Evolutionary conservation across 1,140 invertebrate genomes (phyloP), one percentile per base, ranked within the genome.

Genomic region (Rhagoletis pomonella): DNA sequence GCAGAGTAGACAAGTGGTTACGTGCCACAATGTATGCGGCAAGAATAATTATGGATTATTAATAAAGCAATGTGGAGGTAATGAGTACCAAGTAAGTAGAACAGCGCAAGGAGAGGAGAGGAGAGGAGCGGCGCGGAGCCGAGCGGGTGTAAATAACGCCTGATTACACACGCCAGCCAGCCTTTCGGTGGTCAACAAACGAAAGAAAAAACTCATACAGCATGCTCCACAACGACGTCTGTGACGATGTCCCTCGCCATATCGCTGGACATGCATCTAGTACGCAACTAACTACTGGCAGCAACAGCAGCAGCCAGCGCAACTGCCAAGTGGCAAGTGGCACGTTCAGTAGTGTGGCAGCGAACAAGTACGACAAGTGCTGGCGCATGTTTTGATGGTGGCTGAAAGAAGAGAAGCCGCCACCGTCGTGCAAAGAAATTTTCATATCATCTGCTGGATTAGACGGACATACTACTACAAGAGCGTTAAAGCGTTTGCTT

Each of bases 21-120:
- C 73, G 73, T 81, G 73, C 73, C 47, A 55, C 73, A 81, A 81
- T 81, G 73, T 81, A 81, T 81, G 73, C 19, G 73, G 73, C 47
- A 58, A n/a, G 73, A 81, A 81, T 81, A 81, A 81, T 81, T 81
- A 81, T 81, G 73, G 73, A 81, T 81, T 81, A 81, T 81, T 81
- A 81, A 81, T 81, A 81, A 81, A 55, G 73, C 73, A n/a, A 42
- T 55, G 44, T 10, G 73, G n/a, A 19, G 73, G 73, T 81, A 81
- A 81, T 81, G 73, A 81, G 73, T n/a, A 42, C 50, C 2, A 58
- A 12, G 19, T 81, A 29, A 29, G 29, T 29, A 29, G 29, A 29
- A 29, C 29, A 29, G 29, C 29, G 29, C 29, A 29, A 29, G 29
- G 29, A 29, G 29, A 29, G 29, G 0, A 29, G 29, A 29, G 29